Base-by-base conservation (phyloP, 2,888 invertebrate genomes). In the Pandemis corylana region DNA sequence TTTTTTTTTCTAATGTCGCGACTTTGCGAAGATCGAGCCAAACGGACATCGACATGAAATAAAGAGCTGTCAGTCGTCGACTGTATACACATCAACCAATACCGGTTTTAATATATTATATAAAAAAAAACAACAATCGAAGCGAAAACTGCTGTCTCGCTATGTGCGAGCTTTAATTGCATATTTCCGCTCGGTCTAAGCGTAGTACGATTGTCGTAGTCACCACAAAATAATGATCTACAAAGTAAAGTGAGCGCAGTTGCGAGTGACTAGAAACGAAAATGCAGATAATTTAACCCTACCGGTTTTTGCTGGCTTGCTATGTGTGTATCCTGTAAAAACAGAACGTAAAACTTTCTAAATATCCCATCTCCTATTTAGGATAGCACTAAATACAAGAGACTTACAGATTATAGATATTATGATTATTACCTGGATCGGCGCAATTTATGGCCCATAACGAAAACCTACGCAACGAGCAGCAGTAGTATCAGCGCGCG, bases 201-300 rank as follows among this genome's bases (percentile, higher is more conserved):
- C 9, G 56, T 49, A 9, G 49, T 56, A 56, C 15, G 20, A 56
- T 20, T 56, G 20, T 51, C 51, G 51, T 56, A 56, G 20, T 20
- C 56, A 56, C 56, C 13, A 56, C 56, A 56, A 13, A 51, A 51
- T 51, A 51, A 51, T 51, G 51, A 51, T n/a, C n/a, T 51, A 44
- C 9, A 56, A 53, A 56, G 56, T 56, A 20, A 56, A 20, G 7
- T 15, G 9, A 56, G 9, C 56, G 20, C 56, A 56, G 56, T 15
- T 56, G 20, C 20, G 9, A 20, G 15, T 56, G 56, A 20, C 56
- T 56, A 4, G 20, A 7, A 56, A 20, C 7, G 9, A 56, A 20
- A 20, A 56, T 20, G 4, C 15, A 3, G 9, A 56, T 9, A 20
- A 56, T 20, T 56, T 20, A 20, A 2, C 56, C 46, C 12, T 46